These are phyloP conservation scores for Zhengitettix transpicula DNA, from an alignment of 2,888 invertebrate genomes.

Conservation along the genomic window DNA sequence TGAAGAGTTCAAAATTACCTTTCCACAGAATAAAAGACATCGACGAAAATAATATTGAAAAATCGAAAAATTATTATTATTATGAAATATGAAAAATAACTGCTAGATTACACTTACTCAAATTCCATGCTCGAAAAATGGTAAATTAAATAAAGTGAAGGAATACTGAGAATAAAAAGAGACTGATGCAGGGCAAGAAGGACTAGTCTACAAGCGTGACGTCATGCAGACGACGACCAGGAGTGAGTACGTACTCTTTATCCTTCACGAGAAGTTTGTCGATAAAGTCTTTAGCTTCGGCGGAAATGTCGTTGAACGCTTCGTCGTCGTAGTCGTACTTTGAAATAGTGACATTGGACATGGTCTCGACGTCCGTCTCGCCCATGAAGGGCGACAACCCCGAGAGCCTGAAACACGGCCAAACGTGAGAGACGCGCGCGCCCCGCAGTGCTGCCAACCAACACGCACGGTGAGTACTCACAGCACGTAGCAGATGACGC, in stretches of 20 bases:
- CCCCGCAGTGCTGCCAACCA: neutral
- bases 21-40: too few species aligned
- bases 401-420: conserved; percentile 60
- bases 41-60: too few species aligned
- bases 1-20: too few species aligned
- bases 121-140: too few species aligned
- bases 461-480: conserved; percentile 39
- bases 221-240: too few species aligned
- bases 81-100: too few species aligned
- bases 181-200: neutral
- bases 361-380: conserved; percentile 90
- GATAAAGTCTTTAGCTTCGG: conserved; percentile 92
- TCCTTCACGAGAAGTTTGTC: conserved; percentile 79
- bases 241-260: conserved; percentile 55
- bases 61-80: too few species aligned
- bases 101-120: too few species aligned
- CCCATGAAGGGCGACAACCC: conserved; percentile 98
- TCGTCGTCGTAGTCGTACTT: conserved; percentile 97
- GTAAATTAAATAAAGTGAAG: too few species aligned
- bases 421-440: neutral
- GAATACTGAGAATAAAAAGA: neutral
- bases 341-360: conserved; percentile 95
- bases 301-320: conserved; percentile 86
- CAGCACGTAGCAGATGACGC: conserved; percentile 96
- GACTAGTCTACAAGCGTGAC: too few species aligned